These are phyloP conservation scores for Pygocentrus nattereri DNA, from an alignment of 2,797 vertebrate genomes.

Conservation along the genomic window DNA sequence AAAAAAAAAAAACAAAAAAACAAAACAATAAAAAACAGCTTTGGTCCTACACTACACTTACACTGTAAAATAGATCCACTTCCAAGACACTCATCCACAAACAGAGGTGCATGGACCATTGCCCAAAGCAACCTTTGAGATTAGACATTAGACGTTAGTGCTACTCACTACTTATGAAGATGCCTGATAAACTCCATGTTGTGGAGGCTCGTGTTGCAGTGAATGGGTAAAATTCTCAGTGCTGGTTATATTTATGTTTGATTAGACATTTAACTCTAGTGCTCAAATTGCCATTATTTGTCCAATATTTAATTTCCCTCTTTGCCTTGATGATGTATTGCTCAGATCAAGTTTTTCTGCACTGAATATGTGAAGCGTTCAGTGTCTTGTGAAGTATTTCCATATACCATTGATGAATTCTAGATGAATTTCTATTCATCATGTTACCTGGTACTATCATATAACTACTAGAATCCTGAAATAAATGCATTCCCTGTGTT, in stretches of 20 bases:
- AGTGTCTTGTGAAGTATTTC: constrained; percentile 10
- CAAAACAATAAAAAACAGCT: too few species aligned
- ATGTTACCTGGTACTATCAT: neutral
- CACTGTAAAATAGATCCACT: constrained; percentile 38
- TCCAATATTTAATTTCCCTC: constrained; percentile 46
- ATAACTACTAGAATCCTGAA: neutral
- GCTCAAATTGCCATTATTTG: constrained; percentile 41
- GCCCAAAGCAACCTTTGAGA: constrained; percentile 31
- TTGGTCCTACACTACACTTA: constrained; percentile 26
- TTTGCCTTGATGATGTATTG: constrained; percentile 53
- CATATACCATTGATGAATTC: constrained; percentile 6
- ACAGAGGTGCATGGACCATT: constrained; percentile 25
- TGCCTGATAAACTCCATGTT: constrained; percentile 41
- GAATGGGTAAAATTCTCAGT: constrained; percentile 54
- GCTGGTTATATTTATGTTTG: constrained; percentile 49
- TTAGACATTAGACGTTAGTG: constrained; percentile 38
- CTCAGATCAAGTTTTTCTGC: constrained; percentile 34
- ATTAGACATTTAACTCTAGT: constrained; percentile 45
- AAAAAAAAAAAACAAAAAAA: too few species aligned
- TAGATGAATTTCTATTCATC: constrained; percentile 6
- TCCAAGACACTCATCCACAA: constrained; percentile 34
- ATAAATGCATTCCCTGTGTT: neutral
- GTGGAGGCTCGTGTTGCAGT: constrained; percentile 46
- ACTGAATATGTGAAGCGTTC: constrained; percentile 18
- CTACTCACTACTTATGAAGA: constrained; percentile 42